Evolutionary conservation across 1,140 invertebrate genomes (phyloP).

Genomic region (Acromyrmex charruanus): DNA sequence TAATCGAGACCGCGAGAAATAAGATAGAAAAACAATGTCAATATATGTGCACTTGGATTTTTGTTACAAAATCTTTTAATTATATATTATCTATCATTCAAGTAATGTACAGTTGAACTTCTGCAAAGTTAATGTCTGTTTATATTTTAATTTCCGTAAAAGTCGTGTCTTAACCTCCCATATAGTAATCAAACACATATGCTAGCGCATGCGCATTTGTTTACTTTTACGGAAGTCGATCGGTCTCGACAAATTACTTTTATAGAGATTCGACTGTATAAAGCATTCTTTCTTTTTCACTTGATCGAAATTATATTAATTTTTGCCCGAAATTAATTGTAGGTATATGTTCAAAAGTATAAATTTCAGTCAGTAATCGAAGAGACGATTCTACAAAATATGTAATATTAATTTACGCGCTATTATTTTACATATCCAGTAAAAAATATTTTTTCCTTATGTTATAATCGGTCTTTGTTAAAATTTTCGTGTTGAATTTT

Average conservation of each 20-base stretch:
- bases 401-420: not conserved
- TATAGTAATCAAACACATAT: too few relatives aligned
- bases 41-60: not conserved
- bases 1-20: not conserved
- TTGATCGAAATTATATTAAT: constrained; percentile 3
- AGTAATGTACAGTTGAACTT: not conserved
- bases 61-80: not conserved
- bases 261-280: too few relatives aligned
- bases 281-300: not conserved
- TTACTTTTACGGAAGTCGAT: too few relatives aligned
- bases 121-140: too few relatives aligned
- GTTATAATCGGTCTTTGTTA: too few relatives aligned
- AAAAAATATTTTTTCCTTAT: too few relatives aligned
- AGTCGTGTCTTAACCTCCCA: too few relatives aligned
- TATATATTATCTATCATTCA: not conserved
- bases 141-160: too few relatives aligned
- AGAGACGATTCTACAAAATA: not conserved
- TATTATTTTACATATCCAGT: too few relatives aligned
- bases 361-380: not conserved
- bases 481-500: too few relatives aligned
- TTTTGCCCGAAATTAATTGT: not conserved
- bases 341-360: not conserved
- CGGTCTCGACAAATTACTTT: too few relatives aligned
- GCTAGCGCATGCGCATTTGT: too few relatives aligned
- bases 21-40: not conserved